Conservation (phyloP, 2,797 vertebrate genomes). For the Acanthurus lineatus region DNA sequence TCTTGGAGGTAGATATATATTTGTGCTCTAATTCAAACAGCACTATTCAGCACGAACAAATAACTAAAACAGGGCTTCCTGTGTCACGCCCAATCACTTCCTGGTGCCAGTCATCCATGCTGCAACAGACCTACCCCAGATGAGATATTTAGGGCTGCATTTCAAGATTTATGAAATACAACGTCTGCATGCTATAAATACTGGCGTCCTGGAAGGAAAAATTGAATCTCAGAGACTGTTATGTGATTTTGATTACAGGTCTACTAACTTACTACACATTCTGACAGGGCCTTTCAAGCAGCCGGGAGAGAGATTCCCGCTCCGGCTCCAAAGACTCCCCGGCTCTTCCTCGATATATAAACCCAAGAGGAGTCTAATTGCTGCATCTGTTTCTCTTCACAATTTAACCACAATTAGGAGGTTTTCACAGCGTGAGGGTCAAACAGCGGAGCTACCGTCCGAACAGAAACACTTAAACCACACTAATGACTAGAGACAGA, state of each 20-base stretch:
- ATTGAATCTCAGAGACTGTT: conserved; percentile 25
- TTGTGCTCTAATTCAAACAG: conserved; percentile 53
- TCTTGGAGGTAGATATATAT: conserved; percentile 52
- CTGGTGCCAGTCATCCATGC: conserved; percentile 41
- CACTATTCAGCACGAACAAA: conserved; percentile 37
- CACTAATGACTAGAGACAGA: conserved; percentile 56
- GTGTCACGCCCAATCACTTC: conserved; percentile 53
- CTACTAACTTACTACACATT: conserved; percentile 4
- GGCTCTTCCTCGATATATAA: conserved; percentile 38
- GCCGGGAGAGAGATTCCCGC: conserved; percentile 18
- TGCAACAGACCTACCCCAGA: conserved; percentile 10
- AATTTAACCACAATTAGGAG: conserved; percentile 61
- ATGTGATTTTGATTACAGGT: conserved; percentile 55
- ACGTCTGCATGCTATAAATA: conserved; percentile 34
- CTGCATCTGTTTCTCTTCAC: conserved; percentile 68
- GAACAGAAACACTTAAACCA: conserved; percentile 42
- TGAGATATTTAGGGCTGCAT: conserved; percentile 18
- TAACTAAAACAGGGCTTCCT: conserved; percentile 64
- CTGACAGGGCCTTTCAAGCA: conserved; percentile 7
- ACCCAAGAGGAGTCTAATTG: conserved; percentile 57
- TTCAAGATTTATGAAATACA: conserved; percentile 38
- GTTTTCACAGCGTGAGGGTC: conserved; percentile 50
- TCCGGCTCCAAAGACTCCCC: conserved; percentile 16
- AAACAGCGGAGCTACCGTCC: conserved; percentile 58
- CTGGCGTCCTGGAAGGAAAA: conserved; percentile 9